These are phyloP conservation scores for Latrodectus geometricus DNA, from an alignment of 1,140 invertebrate species.

Conservation along the genomic window DNA sequence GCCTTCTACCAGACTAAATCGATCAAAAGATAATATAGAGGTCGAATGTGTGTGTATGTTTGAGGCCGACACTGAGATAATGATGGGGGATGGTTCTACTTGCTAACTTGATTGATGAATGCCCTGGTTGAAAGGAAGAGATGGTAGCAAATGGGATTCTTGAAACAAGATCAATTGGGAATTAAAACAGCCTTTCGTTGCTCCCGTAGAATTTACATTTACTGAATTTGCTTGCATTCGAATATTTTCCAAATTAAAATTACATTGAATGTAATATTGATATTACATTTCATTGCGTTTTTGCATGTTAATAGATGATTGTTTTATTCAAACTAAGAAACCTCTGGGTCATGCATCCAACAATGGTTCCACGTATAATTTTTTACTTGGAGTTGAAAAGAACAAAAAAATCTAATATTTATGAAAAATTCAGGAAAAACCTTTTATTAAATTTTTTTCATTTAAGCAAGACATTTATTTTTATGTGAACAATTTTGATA, in stretches of 20 bases:
- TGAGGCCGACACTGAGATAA: background rate
- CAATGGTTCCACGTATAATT: background rate
- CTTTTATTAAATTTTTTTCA: no score
- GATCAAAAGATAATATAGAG: background rate
- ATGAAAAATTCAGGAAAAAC: no score
- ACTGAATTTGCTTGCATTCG: background rate
- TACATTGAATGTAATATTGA: background rate
- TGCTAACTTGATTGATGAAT: conserved; percentile 8
- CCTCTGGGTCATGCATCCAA: background rate
- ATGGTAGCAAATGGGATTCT: background rate
- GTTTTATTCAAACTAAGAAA: background rate
- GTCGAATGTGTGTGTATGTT: background rate
- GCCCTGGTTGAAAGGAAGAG: background rate
- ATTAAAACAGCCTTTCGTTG: background rate
- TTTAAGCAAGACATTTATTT: no score
- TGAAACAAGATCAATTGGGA: background rate
- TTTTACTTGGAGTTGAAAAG: no score
- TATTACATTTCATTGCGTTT: background rate
- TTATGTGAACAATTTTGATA: no score
- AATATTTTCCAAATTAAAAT: background rate
- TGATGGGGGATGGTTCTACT: background rate
- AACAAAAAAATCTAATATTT: no score
- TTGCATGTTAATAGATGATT: background rate
- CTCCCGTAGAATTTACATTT: background rate
- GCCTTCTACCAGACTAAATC: background rate